Evolutionary conservation across 1,140 invertebrate genomes (phyloP).

Genomic region (Euglossa dilemma): DNA sequence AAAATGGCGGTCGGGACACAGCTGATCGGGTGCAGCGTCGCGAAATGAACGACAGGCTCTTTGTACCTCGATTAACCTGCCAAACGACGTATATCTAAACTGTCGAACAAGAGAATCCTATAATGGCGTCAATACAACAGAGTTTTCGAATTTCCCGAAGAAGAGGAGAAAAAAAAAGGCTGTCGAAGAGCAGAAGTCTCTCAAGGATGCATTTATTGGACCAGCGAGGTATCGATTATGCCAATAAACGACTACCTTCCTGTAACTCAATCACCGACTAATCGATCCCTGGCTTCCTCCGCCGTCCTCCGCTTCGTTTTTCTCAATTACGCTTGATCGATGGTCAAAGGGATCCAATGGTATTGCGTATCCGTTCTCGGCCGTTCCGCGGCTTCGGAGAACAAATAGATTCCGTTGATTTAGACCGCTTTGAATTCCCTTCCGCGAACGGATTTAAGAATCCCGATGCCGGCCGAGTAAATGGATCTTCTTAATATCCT

Average conservation of each 20-base stretch:
- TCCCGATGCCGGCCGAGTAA: too few species aligned
- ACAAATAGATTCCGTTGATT: background rate
- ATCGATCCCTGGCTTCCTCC: conserved; percentile 31
- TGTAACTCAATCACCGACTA: conserved; percentile 21
- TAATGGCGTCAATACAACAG: too few species aligned
- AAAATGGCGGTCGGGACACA: too few species aligned
- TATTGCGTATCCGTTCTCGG: background rate
- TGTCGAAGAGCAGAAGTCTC: background rate
- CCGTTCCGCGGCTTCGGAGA: background rate
- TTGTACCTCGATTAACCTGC: background rate
- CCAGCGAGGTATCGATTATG: conserved; percentile 28
- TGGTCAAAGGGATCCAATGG: conserved; percentile 1
- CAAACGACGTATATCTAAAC: too few species aligned
- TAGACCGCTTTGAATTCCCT: background rate
- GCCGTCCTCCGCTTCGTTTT: conserved; percentile 17
- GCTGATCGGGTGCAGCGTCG: too few species aligned
- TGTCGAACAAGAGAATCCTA: background rate
- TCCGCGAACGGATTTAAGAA: background rate
- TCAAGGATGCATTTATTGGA: conserved; percentile 34
- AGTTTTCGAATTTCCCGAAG: background rate
- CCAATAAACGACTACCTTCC: conserved; percentile 40
- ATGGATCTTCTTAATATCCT: too few species aligned
- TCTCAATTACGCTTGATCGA: conserved; percentile 16
- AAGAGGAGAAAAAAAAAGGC: background rate
- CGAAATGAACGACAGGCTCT: too few species aligned